Evolutionary conservation across 2,888 invertebrate genomes (phyloP).

Genomic region (Spatulosminthurus flaviceps): DNA sequence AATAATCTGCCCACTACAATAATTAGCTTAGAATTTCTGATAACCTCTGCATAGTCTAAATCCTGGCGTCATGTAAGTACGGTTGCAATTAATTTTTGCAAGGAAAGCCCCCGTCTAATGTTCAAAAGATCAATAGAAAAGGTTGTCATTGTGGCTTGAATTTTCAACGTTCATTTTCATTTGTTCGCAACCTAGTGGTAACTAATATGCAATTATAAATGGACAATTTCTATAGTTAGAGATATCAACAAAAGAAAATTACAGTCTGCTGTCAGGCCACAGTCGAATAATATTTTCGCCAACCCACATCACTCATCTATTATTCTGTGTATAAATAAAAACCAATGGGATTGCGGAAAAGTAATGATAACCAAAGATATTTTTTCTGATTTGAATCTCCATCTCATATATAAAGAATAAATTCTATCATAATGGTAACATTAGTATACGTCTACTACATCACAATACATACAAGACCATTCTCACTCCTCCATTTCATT

Average conservation of each 20-base stretch:
- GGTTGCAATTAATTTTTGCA: too few relatives aligned
- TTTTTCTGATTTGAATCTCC: neutral
- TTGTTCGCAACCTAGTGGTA: too few relatives aligned
- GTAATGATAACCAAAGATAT: conserved; percentile 4
- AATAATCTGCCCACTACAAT: too few relatives aligned
- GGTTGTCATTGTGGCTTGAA: too few relatives aligned
- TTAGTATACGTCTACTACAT: neutral
- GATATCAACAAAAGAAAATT: conserved; percentile 8
- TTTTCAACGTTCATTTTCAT: too few relatives aligned
- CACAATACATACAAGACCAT: conserved; percentile 4
- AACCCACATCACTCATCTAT: neutral
- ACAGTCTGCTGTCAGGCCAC: neutral
- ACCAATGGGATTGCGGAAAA: neutral
- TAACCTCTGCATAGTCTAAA: too few relatives aligned
- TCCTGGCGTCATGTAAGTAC: too few relatives aligned
- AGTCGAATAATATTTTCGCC: neutral
- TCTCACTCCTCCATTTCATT: neutral
- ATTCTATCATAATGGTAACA: neutral
- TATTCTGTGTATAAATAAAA: neutral
- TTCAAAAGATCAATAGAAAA: too few relatives aligned
- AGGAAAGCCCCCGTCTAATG: too few relatives aligned
- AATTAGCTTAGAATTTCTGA: too few relatives aligned
- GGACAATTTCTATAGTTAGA: neutral
- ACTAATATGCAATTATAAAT: too few relatives aligned
- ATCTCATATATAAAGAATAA: too few relatives aligned